Evolutionary conservation across 1,140 invertebrate species (phyloP).

Genomic region (Drosophila micromelanica): DNA sequence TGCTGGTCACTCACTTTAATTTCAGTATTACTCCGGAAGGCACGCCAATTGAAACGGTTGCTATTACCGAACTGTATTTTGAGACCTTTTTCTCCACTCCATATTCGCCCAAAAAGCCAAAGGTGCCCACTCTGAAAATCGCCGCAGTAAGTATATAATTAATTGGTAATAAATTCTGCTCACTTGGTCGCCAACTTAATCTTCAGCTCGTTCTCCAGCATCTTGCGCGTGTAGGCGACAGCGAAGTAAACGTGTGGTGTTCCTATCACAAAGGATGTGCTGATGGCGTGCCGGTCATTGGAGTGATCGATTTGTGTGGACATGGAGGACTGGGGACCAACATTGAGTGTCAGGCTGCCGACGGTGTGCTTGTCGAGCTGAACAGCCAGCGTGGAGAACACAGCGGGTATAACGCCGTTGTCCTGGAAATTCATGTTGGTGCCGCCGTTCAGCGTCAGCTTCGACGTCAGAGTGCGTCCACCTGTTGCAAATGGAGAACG

Average conservation of each 20-base stretch:
- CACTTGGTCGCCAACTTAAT: constrained; percentile 92
- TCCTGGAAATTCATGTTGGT: constrained; percentile 89
- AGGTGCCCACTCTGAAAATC: constrained; percentile 90
- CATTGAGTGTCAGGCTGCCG: constrained; percentile 94
- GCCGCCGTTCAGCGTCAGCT: constrained; percentile 86
- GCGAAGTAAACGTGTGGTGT: constrained; percentile 91
- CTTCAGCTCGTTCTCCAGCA: constrained; percentile 91
- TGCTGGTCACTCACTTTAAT: constrained; percentile 89
- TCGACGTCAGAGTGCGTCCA: constrained; percentile 64
- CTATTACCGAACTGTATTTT: constrained; percentile 94
- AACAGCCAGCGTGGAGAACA: constrained; percentile 90
- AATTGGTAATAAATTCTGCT: constrained; percentile 61
- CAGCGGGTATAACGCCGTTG: constrained; percentile 89
- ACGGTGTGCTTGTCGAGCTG: constrained; percentile 94
- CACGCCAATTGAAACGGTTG: constrained; percentile 92
- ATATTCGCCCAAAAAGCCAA: constrained; percentile 94
- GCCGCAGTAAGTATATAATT: neutral
- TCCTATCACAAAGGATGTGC: constrained; percentile 91
- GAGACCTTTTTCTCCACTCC: constrained; percentile 97
- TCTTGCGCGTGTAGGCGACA: constrained; percentile 90
- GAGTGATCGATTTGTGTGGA: constrained; percentile 91
- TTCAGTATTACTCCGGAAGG: constrained; percentile 95
- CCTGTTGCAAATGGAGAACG: constrained; percentile 42
- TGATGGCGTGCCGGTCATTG: constrained; percentile 87
- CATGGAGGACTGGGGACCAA: constrained; percentile 89